Evolutionary conservation across 2,888 invertebrate species (phyloP), one percentile per base, ranked within the genome.

Genomic region (Galerucella nymphaeae): DNA sequence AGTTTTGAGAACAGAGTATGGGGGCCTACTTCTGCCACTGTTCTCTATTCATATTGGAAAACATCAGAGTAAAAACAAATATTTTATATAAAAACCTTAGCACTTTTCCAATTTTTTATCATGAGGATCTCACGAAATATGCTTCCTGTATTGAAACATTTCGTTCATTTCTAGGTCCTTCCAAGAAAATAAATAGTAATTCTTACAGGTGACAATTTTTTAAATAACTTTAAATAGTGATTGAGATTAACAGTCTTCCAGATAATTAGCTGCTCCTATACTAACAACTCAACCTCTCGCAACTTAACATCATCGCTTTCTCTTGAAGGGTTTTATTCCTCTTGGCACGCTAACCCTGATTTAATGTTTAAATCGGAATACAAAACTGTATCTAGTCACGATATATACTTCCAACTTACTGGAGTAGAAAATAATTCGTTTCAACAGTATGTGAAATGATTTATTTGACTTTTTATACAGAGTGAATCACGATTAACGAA

Each of bases 271-370:
- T 53, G 53, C 53, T 53, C 53, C 53, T 18, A 9, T 53, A 53
- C 53, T 53, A 53, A 53, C 16, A 53, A 53, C 53, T 16, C 3
- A 53, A 18, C 9, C 53, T 45, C 58, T 13, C 66, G n/a, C n/a
- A n/a, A n/a, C n/a, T n/a, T n/a, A n/a, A n/a, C n/a, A n/a, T n/a
- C 23, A 45, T 16, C 23, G 62, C 55, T 45, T 62, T 42, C 53
- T 63, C 53, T 62, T 53, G 62, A 53, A 61, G 69, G 62, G 23
- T 69, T 62, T 59, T 53, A 69, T 69, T 62, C 16, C 69, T 55
- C 66, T 59, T 72, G 68, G 59, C 68, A 72, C 57, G 72, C 72
- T 72, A 72, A 72, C 72, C 72, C 64, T 68, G 64, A 72, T 72
- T 68, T 53, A 68, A 64, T 59, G 68, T 50, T 48, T 59, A 58